Percentiles rank a stretch among this genome's conserved stretches.
These are phyloP conservation scores for Pycnomerus fuliginosus DNA, from an alignment of 2,888 invertebrate species.

Conservation along the genomic window DNA sequence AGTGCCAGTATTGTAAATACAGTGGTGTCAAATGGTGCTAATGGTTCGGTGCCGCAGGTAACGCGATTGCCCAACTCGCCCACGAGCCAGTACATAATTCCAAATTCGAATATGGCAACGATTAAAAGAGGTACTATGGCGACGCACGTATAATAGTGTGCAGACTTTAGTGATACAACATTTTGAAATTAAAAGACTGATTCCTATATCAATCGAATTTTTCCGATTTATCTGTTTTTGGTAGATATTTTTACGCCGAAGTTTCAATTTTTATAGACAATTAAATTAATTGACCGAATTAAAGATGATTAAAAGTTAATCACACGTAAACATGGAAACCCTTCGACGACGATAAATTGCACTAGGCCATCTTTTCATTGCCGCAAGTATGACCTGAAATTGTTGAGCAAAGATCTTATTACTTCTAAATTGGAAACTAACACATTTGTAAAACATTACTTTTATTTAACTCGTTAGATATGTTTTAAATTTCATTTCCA, in stretches of 20 bases:
- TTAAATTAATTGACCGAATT: conserved; percentile 51
- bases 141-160: conserved; percentile 62
- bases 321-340: too few species aligned
- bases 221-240: conserved; percentile 30
- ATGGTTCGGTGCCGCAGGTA: conserved; percentile 57
- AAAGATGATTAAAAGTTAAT: conserved; percentile 48
- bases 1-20: conserved; percentile 50
- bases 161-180: conserved; percentile 7
- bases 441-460: too few species aligned
- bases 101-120: conserved; percentile 59
- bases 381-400: too few species aligned
- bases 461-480: too few species aligned
- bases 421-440: too few species aligned
- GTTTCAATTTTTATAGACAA: conserved; percentile 41
- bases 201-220: conserved; percentile 34
- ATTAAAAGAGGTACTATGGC: conserved; percentile 65
- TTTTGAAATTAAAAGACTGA: conserved; percentile 35
- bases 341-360: too few species aligned
- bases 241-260: conserved; percentile 37
- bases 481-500: too few species aligned
- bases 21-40: conserved; percentile 54
- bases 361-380: too few species aligned
- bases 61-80: conserved; percentile 54
- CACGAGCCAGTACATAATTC: conserved; percentile 58
- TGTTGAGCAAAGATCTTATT: too few species aligned